Conservation (phyloP, 53 echinoderm and acorn worm genomes). For the Luidia sarsii region DNA sequence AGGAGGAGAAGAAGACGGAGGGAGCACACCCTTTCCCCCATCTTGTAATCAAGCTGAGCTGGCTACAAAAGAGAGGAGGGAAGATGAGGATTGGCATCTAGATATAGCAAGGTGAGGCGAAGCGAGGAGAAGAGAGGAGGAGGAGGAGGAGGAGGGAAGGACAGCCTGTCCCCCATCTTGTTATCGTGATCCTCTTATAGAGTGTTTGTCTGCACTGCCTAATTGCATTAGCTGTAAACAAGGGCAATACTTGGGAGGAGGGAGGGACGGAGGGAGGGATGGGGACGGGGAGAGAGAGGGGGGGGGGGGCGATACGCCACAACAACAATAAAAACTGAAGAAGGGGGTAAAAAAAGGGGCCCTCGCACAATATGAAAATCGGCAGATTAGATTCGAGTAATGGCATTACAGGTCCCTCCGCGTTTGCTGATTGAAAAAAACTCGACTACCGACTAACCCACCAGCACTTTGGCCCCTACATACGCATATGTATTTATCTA, state of each 20-base stretch:
- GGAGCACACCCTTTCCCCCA: too few relatives aligned
- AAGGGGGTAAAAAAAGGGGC: conserved; percentile 21
- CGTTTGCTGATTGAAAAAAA: conserved; percentile 51
- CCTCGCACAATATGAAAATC: conserved; percentile 61
- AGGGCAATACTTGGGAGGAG: conserved; percentile 39
- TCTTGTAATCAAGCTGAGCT: too few relatives aligned
- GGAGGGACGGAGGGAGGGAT: too few relatives aligned
- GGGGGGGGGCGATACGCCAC: too few relatives aligned
- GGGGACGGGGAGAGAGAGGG: too few relatives aligned
- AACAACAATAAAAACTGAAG: too few relatives aligned
- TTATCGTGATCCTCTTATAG: conserved; percentile 39
- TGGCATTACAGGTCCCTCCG: conserved; percentile 36
- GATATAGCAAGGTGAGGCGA: too few relatives aligned
- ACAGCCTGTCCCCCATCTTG: conserved; percentile 43
- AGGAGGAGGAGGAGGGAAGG: conserved; percentile 24
- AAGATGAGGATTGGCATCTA: too few relatives aligned
- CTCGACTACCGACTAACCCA: conserved; percentile 3
- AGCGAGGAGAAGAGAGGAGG: too few relatives aligned
- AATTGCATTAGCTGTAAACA: conserved; percentile 46
- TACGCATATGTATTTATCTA: too few relatives aligned
- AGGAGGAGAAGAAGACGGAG: too few relatives aligned
- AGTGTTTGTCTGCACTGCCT: conserved; percentile 34
- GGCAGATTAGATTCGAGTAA: conserved; percentile 59
- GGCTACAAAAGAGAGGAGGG: background rate
- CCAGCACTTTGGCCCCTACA: conserved; percentile 16